phyloP scores from a whole-genome alignment of 2,797 vertebrate species.

The Geotrypetes seraphini region DNA sequence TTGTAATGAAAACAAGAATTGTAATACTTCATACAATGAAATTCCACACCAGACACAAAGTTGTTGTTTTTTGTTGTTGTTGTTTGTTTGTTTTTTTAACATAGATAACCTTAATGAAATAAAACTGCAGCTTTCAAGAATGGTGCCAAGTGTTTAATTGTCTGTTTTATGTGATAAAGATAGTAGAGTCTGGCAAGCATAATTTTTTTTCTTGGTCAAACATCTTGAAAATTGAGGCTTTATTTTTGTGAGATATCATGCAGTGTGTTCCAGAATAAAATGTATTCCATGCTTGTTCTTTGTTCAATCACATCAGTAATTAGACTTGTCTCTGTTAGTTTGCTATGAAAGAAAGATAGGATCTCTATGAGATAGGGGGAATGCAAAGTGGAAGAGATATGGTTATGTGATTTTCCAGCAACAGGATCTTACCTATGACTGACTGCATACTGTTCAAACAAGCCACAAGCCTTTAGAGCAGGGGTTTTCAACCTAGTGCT shows the following conservation, averaged over 20 bases:
- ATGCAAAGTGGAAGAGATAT: no score
- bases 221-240: conserved; percentile 12
- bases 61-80: no score
- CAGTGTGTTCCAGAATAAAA: no score
- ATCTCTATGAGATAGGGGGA: not conserved
- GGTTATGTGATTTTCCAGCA: no score
- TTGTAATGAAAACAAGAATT: conserved; percentile 76
- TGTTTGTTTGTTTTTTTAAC: no score
- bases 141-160: conserved; percentile 31
- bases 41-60: conserved; percentile 67
- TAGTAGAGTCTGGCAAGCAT: conserved; percentile 19
- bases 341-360: conserved; percentile 2
- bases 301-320: no score
- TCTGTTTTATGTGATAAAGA: conserved; percentile 36
- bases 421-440: no score
- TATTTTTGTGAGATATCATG: no score
- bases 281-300: no score
- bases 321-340: conserved; percentile 9
- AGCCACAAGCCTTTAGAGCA: conserved; percentile 3
- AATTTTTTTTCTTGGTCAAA: not conserved
- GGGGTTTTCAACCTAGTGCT: no score
- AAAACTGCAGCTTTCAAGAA: conserved; percentile 78
- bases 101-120: conserved; percentile 82
- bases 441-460: conserved; percentile 12
- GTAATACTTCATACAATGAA: conserved; percentile 79